Percentiles rank a stretch among this genome's conserved stretches.
phyloP scores from a whole-genome alignment of 2,797 vertebrate species.

The Lagorchestes hirsutus region DNA sequence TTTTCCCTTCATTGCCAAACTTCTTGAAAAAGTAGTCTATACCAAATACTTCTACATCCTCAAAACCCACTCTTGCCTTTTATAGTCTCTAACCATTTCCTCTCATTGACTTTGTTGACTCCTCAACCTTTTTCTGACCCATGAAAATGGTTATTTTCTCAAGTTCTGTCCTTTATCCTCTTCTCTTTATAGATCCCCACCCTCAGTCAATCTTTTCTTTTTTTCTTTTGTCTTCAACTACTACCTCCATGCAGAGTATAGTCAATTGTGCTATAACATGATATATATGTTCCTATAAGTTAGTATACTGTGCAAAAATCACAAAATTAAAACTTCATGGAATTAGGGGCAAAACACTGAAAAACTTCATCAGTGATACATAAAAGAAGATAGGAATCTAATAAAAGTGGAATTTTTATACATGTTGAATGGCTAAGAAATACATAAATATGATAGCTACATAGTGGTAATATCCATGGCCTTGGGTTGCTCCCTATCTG shows the following conservation, averaged over 20 bases:
- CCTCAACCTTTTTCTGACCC: background rate
- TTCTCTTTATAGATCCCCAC: conserved; percentile 9
- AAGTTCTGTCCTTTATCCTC: background rate
- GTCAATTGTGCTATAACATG: background rate
- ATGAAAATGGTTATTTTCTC: background rate
- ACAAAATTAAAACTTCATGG: background rate
- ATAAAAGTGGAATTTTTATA: background rate
- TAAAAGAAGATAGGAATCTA: background rate
- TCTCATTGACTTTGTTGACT: background rate
- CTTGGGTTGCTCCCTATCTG: background rate
- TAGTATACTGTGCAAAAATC: background rate
- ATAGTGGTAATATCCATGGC: background rate
- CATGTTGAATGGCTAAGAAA: background rate
- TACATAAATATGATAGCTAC: background rate
- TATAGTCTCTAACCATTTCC: background rate
- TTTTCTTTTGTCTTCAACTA: background rate
- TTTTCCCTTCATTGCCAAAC: conserved; percentile 49
- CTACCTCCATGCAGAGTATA: background rate
- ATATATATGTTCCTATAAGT: background rate
- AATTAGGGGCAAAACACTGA: background rate
- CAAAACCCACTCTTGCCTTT: conserved; percentile 35
- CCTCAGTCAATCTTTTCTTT: conserved; percentile 28
- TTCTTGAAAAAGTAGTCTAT: conserved; percentile 45
- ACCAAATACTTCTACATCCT: conserved; percentile 67
- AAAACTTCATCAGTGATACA: background rate